These are phyloP conservation scores for Diadegma fenestrale DNA, from an alignment of 2,888 invertebrate species.

Conservation along the genomic window DNA sequence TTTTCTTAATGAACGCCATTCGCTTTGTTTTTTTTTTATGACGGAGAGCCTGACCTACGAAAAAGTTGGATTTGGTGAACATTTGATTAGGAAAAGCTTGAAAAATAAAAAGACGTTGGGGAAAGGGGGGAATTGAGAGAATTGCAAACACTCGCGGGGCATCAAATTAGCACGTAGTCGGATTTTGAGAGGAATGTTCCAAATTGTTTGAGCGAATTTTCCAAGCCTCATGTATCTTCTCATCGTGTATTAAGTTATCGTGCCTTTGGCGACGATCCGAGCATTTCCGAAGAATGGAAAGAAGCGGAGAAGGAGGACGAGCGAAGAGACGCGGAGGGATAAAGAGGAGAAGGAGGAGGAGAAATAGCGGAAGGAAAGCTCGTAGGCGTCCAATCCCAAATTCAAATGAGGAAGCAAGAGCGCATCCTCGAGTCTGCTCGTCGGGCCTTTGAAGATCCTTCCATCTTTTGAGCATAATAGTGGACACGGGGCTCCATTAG, in stretches of 20 bases:
- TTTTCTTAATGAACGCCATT: neutral
- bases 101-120: neutral
- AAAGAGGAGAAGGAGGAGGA: neutral
- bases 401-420: slow-evolving; percentile 77
- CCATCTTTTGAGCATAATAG: slow-evolving; percentile 75
- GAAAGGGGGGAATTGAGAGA: neutral
- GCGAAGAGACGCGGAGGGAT: slow-evolving; percentile 29
- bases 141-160: neutral
- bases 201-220: slow-evolving; percentile 76
- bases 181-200: slow-evolving; percentile 45
- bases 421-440: slow-evolving; percentile 33
- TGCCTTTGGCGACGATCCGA: slow-evolving; percentile 4
- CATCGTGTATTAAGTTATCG: neutral
- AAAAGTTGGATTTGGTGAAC: neutral
- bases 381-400: slow-evolving; percentile 74
- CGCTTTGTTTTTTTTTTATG: neutral
- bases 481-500: slow-evolving; percentile 70
- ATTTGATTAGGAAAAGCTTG: neutral
- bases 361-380: slow-evolving; percentile 17
- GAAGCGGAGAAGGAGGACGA: slow-evolving; percentile 33
- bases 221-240: slow-evolving; percentile 3
- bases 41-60: neutral
- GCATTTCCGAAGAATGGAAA: slow-evolving; percentile 14
- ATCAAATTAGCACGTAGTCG: neutral
- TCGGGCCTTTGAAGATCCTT: slow-evolving; percentile 77